Base-by-base conservation (phyloP, 2,797 vertebrate species). In the Tragopan temminckii region DNA sequence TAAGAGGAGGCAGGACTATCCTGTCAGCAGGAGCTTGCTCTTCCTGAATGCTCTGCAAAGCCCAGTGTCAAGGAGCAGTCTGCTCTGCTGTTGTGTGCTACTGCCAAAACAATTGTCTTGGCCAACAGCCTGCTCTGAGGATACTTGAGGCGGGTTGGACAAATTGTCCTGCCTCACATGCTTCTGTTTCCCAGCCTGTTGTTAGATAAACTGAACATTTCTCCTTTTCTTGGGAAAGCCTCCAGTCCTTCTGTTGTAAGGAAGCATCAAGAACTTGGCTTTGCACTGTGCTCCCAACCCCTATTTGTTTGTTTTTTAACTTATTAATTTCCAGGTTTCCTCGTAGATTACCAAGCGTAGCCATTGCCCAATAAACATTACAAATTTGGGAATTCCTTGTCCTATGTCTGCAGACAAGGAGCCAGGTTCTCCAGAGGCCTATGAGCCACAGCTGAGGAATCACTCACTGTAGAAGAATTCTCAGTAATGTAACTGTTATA, bases 141-240 rank as follows among this genome's bases (percentile, higher is more conserved):
- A 15, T 24, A 11, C 24, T n/a, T 45, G 36, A 15, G 27, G 12
- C 42, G 35, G 18, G 3, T 16, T 58, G 57, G 31, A 35, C 50
- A 20, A 18, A 27, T 24, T 40, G 29, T 59, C 57, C 38, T 53
- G 9, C 6, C 36, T 40, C 43, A 21, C 15, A 18, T 19, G 40
- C 31, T n/a, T 52, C 24, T 46, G 5, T 20, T 36, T 48, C 58
- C 12, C n/a, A n/a, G 53, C 12, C 13, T 64, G 12, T 63, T 0
- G 0, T 20, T 62, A 58, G 31, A 52, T 18, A 43, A 43, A 19
- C 8, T 31, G 64, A 7, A 1, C 9, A 6, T 9, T 17, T 42
- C 23, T 13, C 27, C 20, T 43, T 62, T 45, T 36, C 46, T 71
- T 29, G 31, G n/a, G 42, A 36, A 59, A 66, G 31, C 35, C 57